Evolutionary conservation across 1,140 invertebrate species (phyloP).

Genomic region (Aphelenchoides besseyi): DNA sequence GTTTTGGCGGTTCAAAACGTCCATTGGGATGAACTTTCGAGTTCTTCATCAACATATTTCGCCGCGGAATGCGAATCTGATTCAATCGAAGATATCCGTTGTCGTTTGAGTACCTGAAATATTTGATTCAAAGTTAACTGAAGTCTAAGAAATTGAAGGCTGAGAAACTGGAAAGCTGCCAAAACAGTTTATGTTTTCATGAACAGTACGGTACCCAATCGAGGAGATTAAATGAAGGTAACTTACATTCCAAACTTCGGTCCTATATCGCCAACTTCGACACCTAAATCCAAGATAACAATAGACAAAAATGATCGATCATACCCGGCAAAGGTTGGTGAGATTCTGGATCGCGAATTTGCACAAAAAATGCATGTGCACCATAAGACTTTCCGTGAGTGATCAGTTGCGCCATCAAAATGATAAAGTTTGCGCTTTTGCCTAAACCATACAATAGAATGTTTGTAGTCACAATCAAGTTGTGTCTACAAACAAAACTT

Average conservation of each 20-base stretch:
- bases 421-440: conserved; percentile 83
- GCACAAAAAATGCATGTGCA: conserved; percentile 87
- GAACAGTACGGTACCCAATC: too few relatives aligned
- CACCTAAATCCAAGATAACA: conserved; percentile 69
- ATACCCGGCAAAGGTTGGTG: conserved; percentile 78
- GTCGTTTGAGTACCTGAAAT: conserved; percentile 62
- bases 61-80: conserved; percentile 78
- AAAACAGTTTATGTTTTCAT: too few relatives aligned
- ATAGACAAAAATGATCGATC: too few relatives aligned
- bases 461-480: too few relatives aligned
- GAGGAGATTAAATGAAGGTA: not conserved
- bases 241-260: conserved; percentile 71
- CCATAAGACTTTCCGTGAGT: conserved; percentile 79
- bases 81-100: conserved; percentile 69
- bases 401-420: conserved; percentile 79
- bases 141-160: too few relatives aligned
- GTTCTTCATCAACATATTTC: conserved; percentile 89
- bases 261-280: conserved; percentile 87
- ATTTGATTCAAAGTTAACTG: conserved; percentile 6
- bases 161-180: too few relatives aligned
- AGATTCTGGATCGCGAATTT: conserved; percentile 79
- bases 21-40: conserved; percentile 73
- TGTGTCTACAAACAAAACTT: not conserved
- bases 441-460: conserved; percentile 70
- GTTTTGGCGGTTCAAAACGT: conserved; percentile 78